phyloP scores from a whole-genome alignment of 1,140 invertebrate genomes.

The Zeugodacus cucurbitae region DNA sequence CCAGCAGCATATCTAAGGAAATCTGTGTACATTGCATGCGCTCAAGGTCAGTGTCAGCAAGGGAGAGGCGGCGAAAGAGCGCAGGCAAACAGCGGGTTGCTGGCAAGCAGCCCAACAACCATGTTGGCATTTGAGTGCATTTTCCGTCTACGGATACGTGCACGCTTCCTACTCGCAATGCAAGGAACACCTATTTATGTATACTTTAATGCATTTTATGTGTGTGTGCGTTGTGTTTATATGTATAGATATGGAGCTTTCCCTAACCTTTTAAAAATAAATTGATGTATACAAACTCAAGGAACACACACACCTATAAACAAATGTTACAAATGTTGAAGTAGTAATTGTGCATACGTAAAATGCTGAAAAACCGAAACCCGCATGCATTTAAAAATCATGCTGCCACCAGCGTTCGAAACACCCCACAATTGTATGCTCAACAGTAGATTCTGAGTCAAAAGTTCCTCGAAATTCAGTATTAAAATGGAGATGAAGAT shows the following conservation, averaged over 20 bases:
- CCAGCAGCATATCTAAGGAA: not conserved
- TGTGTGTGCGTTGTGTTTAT: not conserved
- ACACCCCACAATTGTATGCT: not conserved
- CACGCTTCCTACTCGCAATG: not conserved
- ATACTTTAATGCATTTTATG: not conserved
- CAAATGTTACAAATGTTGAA: too few relatives aligned
- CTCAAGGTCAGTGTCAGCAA: conserved; percentile 23
- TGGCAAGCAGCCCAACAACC: not conserved
- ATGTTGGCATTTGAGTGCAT: not conserved
- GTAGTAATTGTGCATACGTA: not conserved
- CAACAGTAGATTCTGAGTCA: too few relatives aligned
- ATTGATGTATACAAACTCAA: not conserved
- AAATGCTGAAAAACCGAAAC: not conserved
- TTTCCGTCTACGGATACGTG: not conserved
- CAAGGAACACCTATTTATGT: not conserved
- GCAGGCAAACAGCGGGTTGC: not conserved
- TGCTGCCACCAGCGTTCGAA: not conserved
- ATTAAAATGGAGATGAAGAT: too few relatives aligned
- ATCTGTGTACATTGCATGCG: not conserved
- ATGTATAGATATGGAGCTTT: not conserved
- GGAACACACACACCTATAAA: too few relatives aligned
- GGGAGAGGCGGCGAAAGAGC: not conserved
- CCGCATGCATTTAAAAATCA: not conserved
- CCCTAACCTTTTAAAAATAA: not conserved
- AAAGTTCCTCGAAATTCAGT: too few relatives aligned